These are phyloP conservation scores for Tetranychus truncatus DNA, from an alignment of 2,888 invertebrate species.

Conservation along the genomic window DNA sequence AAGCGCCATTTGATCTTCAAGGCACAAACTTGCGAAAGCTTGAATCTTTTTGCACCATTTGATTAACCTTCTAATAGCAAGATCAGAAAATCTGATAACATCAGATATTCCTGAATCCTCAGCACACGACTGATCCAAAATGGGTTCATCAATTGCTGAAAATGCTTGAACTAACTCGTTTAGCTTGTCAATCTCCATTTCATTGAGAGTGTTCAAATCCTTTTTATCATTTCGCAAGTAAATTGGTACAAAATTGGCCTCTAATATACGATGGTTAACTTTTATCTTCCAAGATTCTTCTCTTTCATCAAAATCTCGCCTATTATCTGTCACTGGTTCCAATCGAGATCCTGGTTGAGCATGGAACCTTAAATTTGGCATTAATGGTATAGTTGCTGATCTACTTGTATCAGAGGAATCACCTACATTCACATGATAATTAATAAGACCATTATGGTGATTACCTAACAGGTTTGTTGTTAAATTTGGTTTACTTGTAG, in stretches of 20 bases:
- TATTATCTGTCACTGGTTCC: background rate
- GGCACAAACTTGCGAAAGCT: conserved; percentile 79
- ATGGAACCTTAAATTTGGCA: background rate
- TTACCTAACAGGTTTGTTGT: no score
- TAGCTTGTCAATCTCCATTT: conserved; percentile 13
- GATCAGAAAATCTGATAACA: conserved; percentile 72
- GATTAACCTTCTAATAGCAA: conserved; percentile 61
- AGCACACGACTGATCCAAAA: background rate
- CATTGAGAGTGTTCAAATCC: conserved; percentile 10
- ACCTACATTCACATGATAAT: background rate
- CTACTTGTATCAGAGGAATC: background rate
- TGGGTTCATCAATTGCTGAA: conserved; percentile 29
- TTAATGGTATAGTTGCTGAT: background rate
- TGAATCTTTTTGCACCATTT: conserved; percentile 42
- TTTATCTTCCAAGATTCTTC: background rate
- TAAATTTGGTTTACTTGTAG: no score
- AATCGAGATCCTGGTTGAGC: background rate
- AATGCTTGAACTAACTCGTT: conserved; percentile 34
- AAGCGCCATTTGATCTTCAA: conserved; percentile 73
- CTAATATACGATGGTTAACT: background rate
- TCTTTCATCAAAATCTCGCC: background rate
- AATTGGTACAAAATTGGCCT: conserved; percentile 4
- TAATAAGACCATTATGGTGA: no score
- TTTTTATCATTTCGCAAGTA: background rate
- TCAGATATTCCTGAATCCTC: conserved; percentile 33